These are phyloP conservation scores for Carlito syrichta DNA, from an alignment of 2,113 vertebrate species.

Conservation along the genomic window DNA sequence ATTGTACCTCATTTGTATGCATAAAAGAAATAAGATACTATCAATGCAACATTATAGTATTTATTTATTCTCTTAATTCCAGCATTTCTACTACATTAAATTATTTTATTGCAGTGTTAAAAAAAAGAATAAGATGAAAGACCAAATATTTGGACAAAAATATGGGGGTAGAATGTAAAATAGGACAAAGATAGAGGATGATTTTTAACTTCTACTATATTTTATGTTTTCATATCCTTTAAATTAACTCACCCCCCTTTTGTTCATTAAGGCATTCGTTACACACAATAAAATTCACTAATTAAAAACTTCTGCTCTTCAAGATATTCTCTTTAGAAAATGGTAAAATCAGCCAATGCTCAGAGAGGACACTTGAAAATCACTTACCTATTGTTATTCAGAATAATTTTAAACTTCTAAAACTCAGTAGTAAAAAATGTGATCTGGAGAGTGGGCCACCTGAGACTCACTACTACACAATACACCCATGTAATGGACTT, in stretches of 20 bases:
- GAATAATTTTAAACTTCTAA: neutral
- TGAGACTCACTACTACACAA: no score
- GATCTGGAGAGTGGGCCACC: no score
- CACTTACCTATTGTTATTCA: neutral
- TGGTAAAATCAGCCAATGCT: neutral
- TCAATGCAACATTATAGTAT: neutral
- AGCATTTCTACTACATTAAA: neutral
- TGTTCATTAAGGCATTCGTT: neutral
- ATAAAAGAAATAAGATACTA: neutral
- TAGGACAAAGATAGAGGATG: neutral
- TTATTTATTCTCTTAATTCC: neutral
- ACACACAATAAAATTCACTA: neutral
- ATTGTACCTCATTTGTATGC: neutral
- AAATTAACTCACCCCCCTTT: neutral
- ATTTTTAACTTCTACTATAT: neutral
- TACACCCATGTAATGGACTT: no score
- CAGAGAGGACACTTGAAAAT: neutral
- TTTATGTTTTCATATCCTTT: neutral
- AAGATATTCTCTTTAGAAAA: conserved; percentile 4
- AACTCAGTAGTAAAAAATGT: neutral
- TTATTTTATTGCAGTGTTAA: neutral
- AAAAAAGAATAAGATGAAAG: neutral
- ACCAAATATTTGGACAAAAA: neutral
- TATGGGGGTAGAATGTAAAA: neutral
- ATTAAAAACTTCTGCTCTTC: neutral